These are phyloP conservation scores for Lasius platythorax DNA, from an alignment of 2,888 invertebrate genomes.

Conservation along the genomic window DNA sequence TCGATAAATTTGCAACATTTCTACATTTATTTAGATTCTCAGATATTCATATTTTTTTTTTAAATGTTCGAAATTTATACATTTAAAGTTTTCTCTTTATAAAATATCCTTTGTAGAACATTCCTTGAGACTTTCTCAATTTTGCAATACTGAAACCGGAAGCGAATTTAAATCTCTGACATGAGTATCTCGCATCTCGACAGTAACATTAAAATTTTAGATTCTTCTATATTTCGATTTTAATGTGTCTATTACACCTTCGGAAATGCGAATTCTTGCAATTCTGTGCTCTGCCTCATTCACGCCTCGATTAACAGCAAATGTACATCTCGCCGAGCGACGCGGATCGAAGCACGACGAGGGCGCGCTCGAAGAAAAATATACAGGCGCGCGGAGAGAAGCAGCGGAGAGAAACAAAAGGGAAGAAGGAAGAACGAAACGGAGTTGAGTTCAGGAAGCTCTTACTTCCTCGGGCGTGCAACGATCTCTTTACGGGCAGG, in stretches of 20 bases:
- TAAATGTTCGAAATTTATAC: background rate
- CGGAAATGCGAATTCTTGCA: conserved; percentile 16
- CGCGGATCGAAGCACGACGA: conserved; percentile 50
- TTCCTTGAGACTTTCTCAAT: background rate
- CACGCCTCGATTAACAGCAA: conserved; percentile 49
- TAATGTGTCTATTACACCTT: background rate
- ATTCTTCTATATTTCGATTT: background rate
- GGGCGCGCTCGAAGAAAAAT: conserved; percentile 41
- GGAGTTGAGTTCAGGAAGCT: conserved; percentile 83
- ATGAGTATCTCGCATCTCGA: too few species aligned
- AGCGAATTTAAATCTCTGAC: background rate
- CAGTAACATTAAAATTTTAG: background rate
- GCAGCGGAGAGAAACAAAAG: conserved; percentile 4
- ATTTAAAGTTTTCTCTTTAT: background rate
- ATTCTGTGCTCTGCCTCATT: conserved; percentile 25
- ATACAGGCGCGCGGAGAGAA: conserved; percentile 13
- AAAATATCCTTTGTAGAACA: background rate
- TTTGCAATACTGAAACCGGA: background rate
- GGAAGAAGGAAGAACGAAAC: conserved; percentile 47
- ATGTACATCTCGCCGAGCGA: conserved; percentile 38
- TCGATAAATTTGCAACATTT: background rate
- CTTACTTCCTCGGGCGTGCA: conserved; percentile 77
- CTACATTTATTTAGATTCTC: background rate
- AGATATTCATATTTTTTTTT: background rate
- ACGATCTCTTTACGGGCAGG: conserved; percentile 85